Conservation (phyloP, 35 echinoderm and acorn worm species). For the Lytechinus pictus region DNA sequence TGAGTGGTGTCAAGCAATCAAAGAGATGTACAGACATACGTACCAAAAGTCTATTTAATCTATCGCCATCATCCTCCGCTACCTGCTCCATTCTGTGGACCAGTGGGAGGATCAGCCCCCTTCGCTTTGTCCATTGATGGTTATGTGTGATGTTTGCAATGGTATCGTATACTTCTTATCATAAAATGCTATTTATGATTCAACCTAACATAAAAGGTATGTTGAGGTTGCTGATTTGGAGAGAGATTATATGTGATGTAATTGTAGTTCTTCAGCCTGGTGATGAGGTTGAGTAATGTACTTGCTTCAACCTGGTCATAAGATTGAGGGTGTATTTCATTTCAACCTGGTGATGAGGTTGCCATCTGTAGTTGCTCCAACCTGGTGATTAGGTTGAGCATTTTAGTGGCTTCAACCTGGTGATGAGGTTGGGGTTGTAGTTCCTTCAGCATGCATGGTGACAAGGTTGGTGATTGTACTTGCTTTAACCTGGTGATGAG, state of each 20-base stretch:
- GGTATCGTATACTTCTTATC: not conserved
- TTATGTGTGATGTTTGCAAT: not conserved
- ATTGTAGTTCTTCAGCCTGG: not conserved
- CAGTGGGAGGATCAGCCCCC: not conserved
- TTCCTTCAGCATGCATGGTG: not conserved
- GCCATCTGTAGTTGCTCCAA: not conserved
- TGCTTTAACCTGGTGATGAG: not conserved
- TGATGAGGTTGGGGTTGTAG: not conserved
- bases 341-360: not conserved
- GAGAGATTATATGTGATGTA: not conserved
- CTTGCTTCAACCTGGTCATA: too few species aligned
- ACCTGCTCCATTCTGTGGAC: not conserved
- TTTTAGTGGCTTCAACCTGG: not conserved
- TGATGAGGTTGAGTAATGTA: not conserved
- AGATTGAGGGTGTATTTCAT: too few species aligned
- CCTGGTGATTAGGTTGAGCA: not conserved
- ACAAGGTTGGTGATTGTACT: not conserved
- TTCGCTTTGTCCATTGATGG: not conserved
- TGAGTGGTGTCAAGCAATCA: constrained; percentile 96
- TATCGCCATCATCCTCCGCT: not conserved
- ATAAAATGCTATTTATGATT: not conserved
- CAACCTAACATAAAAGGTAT: not conserved
- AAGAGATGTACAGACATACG: constrained; percentile 88
- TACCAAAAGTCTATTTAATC: constrained; percentile 65
- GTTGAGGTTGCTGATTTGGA: not conserved